Base-by-base conservation (phyloP, 2,888 invertebrate genomes). In the Leptopilina drosophilae region DNA sequence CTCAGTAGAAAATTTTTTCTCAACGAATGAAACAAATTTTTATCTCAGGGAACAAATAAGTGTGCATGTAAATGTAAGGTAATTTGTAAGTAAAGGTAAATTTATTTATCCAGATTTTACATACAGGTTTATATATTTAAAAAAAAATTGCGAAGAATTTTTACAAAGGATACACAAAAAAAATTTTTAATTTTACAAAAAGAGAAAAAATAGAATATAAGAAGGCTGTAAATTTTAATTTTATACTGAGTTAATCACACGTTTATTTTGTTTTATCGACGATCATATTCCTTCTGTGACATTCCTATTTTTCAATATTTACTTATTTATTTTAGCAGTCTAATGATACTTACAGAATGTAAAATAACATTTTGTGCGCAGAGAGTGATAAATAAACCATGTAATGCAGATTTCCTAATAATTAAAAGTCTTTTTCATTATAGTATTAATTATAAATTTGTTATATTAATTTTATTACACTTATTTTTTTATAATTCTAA, bases 361-460 rank as follows among this genome's bases (percentile, higher is more conserved):
- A 73, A 14, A 26, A 33, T 69, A 53, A 69, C 53, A 73, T 56
- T 33, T 56, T 56, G 56, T 73, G 40, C 73, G 40, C 73, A 73
- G 49, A 73, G 49, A n/a, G 53, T 73, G 56, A 73, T 73, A 73
- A 20, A 73, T 73, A 73, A 73, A 69, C 20, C 20, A 53, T 49
- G 15, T 53, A 69, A 73, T 73, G n/a, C 73, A 56, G n/a, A 73
- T 56, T 73, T 73, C 56, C 33, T 73, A 73, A 73, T 40, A 56
- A 73, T n/a, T 56, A 56, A 33, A 9, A 33, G 4, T 73, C n/a
- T 15, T 69, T 69, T 53, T 67, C 5, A 2, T 67, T 6, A 11
- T 20, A 67, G 1, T 15, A 8, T 20, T 20, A 33, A 33, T 33
- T 33, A 33, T 33, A 4, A 33, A 33, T 33, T 20, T 33, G 33